Base-by-base conservation (phyloP, 1,140 invertebrate species). In the fruit fly (Drosophila melanogaster) region DNA sequence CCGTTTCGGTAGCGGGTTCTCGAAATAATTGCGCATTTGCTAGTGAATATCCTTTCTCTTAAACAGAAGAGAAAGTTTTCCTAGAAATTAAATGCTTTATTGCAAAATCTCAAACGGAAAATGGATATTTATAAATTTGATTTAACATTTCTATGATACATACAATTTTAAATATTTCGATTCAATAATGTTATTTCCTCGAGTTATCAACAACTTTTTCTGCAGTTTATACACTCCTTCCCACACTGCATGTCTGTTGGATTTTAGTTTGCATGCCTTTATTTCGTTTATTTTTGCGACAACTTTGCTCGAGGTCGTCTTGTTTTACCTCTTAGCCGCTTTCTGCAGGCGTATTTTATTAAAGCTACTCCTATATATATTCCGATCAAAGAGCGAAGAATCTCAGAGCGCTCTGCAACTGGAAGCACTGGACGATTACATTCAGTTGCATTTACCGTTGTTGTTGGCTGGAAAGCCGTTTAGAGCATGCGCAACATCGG, bases 221-320 rank as follows among this genome's bases (percentile, higher is more conserved):
- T 66, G 11, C 17, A 37, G 56, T 49, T 44, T 17, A 26, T 41
- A 53, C 5, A 46, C 33, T 59, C 19, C 38, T 51, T 50, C 47
- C 8, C 24, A 43, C 47, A 19, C 41, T 30, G 35, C 41, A 58
- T 65, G 30, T 58, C 43, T 35, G 22, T 47, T 43, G 43, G n/a
- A 46, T 38, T 51, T 41, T 59, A 49, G 41, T 66, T 51, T 51
- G 53, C 66, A 46, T 78, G 26, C 43, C 46, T 50, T 54, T 61
- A 58, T 67, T 74, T 64, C 53, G 71, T 60, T 69, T 77, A 57
- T 74, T 79, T 75, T 79, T 86, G 76, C 69, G 76, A 80, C 81
- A 90, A 77, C 79, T 80, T 90, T 75, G 72, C 77, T 84, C 87
- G 87, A 90, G 87, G 87, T 90, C 87, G 83, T 91, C 87, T 79